Conservation (phyloP, 2,113 vertebrate species). For the Stercorarius parasiticus region DNA sequence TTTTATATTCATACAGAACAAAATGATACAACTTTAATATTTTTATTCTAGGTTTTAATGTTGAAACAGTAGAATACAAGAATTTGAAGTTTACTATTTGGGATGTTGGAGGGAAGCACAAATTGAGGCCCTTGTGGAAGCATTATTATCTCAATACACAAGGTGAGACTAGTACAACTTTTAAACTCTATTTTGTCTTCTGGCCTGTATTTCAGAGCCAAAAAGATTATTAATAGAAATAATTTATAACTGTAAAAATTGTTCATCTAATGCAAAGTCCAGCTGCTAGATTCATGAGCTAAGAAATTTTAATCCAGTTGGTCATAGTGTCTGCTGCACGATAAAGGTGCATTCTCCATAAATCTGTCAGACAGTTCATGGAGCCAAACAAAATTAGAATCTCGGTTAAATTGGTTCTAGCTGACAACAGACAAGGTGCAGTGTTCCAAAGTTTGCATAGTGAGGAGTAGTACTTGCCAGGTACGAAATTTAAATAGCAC, state of each 20-base stretch:
- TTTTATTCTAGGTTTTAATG: constrained; percentile 87
- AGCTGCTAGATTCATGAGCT: not conserved
- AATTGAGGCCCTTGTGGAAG: constrained; percentile 96
- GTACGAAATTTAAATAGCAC: not conserved
- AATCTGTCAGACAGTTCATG: not conserved
- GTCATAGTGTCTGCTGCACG: not conserved
- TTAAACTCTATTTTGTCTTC: not conserved
- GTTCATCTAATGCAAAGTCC: not conserved
- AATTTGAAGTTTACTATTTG: constrained; percentile 99
- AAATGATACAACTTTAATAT: constrained; percentile 2
- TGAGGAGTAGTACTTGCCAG: constrained; percentile 4
- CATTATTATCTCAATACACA: constrained; percentile 99
- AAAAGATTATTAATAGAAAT: not conserved
- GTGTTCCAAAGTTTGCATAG: not conserved
- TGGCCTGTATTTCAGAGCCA: not conserved
- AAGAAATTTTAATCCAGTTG: not conserved
- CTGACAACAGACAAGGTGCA: not conserved
- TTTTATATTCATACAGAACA: not conserved
- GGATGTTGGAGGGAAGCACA: constrained; percentile 98
- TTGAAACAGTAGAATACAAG: constrained; percentile 99
- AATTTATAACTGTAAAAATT: not conserved
- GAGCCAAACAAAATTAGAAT: constrained; percentile 28
- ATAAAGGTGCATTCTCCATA: not conserved
- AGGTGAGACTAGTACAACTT: constrained; percentile 75
- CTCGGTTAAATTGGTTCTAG: not conserved